Evolutionary conservation across 2,797 vertebrate genomes (phyloP).

Genomic region (Coreius guichenoti): DNA sequence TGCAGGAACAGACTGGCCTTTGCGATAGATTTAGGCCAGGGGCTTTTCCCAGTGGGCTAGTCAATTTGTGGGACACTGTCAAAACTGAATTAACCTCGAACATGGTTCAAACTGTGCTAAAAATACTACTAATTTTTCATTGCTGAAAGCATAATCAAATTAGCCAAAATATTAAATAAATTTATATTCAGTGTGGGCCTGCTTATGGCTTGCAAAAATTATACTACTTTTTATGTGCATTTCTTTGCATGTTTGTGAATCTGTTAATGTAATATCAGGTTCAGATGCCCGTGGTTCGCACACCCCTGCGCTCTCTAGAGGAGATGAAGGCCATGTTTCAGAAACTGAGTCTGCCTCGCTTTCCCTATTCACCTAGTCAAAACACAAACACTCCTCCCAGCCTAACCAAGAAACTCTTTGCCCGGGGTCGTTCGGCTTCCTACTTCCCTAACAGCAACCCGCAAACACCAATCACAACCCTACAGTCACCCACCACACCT

Average conservation of each 20-base stretch:
- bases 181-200: background rate
- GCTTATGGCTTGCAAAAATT: background rate
- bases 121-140: background rate
- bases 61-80: background rate
- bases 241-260: constrained; percentile 22
- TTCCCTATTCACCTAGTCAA: constrained; percentile 68
- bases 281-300: constrained; percentile 74
- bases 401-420: constrained; percentile 70
- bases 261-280: constrained; percentile 69
- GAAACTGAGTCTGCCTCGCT: constrained; percentile 80
- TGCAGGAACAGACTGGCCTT: background rate
- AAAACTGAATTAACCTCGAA: background rate
- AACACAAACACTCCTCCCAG: constrained; percentile 63
- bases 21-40: background rate
- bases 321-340: constrained; percentile 90
- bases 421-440: constrained; percentile 21
- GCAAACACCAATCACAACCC: background rate
- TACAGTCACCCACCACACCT: background rate
- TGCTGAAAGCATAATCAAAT: background rate
- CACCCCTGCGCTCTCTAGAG: constrained; percentile 84
- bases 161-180: background rate
- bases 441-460: constrained; percentile 50
- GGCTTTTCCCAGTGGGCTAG: background rate
- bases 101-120: background rate
- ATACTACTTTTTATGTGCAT: background rate